Evolutionary conservation across 1,140 invertebrate genomes (phyloP).

Genomic region (Trichonephila inaurata): DNA sequence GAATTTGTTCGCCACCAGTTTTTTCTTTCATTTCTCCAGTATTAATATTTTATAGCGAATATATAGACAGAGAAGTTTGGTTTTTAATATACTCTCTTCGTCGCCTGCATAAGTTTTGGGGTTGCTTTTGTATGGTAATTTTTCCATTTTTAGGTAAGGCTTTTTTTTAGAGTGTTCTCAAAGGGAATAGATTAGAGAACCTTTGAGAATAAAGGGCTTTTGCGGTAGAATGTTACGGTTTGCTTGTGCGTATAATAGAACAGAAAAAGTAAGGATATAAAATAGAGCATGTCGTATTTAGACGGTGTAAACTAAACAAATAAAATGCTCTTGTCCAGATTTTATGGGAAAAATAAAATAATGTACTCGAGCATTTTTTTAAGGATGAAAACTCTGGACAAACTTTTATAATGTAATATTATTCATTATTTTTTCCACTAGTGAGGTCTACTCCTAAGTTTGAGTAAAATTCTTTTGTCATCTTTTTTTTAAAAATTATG

Average conservation of each 20-base stretch:
- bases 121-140: slow-evolving; percentile 59
- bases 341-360: too few species aligned
- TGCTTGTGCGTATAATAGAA: not conserved
- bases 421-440: too few species aligned
- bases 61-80: slow-evolving; percentile 15
- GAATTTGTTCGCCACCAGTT: slow-evolving; percentile 40
- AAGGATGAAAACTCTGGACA: too few species aligned
- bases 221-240: not conserved
- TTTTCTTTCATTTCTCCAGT: not conserved
- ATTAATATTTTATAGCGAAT: slow-evolving; percentile 65
- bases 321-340: not conserved
- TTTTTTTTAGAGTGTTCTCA: not conserved
- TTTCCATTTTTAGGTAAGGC: slow-evolving; percentile 35
- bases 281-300: not conserved
- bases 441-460: too few species aligned
- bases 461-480: too few species aligned
- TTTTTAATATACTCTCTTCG: slow-evolving; percentile 50
- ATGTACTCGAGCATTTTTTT: too few species aligned
- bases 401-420: too few species aligned
- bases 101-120: not conserved
- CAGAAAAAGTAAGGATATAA: not conserved
- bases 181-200: slow-evolving; percentile 19
- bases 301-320: not conserved
- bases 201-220: slow-evolving; percentile 29
- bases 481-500: too few species aligned